Percentiles rank a stretch among this genome's conserved stretches.
These are phyloP conservation scores for Trichomycterus rosablanca DNA, from an alignment of 2,113 vertebrate genomes.

Conservation along the genomic window DNA sequence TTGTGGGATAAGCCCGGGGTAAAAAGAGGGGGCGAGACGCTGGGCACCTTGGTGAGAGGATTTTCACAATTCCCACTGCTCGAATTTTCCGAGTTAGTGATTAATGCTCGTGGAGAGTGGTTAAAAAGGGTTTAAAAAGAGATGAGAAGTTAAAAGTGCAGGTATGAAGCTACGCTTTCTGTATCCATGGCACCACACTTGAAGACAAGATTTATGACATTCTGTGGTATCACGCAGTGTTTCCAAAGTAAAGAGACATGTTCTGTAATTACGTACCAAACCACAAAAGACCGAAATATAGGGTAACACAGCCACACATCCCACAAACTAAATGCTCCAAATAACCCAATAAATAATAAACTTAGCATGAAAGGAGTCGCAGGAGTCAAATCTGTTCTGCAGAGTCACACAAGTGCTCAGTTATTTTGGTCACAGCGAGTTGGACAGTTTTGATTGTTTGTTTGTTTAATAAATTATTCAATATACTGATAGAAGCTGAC, in stretches of 20 bases:
- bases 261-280: conserved; percentile 41
- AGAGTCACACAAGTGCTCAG: not conserved
- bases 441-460: conserved; percentile 15
- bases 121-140: conserved; percentile 22
- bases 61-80: conserved; percentile 36
- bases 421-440: conserved; percentile 7
- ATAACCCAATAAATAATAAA: conserved; percentile 9
- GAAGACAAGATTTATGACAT: conserved; percentile 33
- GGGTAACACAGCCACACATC: not conserved
- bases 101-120: conserved; percentile 24
- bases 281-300: conserved; percentile 11
- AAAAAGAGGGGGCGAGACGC: conserved; percentile 35
- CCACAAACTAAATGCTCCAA: conserved; percentile 8
- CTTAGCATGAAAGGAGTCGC: conserved; percentile 11
- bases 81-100: conserved; percentile 34
- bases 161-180: conserved; percentile 25
- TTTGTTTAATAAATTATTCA: conserved; percentile 1
- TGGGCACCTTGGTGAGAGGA: conserved; percentile 39
- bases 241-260: conserved; percentile 29
- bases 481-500: no score
- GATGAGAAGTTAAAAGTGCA: conserved; percentile 15
- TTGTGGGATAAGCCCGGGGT: conserved; percentile 36
- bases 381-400: not conserved
- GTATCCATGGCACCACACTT: conserved; percentile 17
- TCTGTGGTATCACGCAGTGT: conserved; percentile 29